A percentile compares a stretch with the other conserved stretches of the same genome.
Evolutionary conservation across 2,797 vertebrate genomes (phyloP).

Genomic region (Gallinago nigripennis): DNA sequence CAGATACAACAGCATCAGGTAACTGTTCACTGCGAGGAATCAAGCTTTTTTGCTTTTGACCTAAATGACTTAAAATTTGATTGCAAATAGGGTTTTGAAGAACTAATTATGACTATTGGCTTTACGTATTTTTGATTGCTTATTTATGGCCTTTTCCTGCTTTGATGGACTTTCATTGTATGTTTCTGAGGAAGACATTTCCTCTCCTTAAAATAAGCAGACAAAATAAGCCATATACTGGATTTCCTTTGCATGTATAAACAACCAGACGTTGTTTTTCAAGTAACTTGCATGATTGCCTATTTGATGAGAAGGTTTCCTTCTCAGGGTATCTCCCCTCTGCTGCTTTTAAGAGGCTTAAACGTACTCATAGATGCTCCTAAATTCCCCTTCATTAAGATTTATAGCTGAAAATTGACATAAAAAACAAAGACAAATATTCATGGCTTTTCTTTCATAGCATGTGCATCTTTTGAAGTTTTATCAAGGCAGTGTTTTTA

Average conservation of each 20-base stretch:
- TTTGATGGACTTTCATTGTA: neutral
- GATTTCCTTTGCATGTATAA: neutral
- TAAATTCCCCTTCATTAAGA: neutral
- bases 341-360: neutral
- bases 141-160: neutral
- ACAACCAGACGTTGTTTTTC: neutral
- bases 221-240: neutral
- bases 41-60: neutral
- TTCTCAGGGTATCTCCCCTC: neutral
- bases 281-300: neutral
- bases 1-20: constrained; percentile 99
- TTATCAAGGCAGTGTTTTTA: constrained; percentile 83
- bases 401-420: neutral
- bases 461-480: neutral
- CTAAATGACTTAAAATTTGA: neutral
- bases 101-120: neutral
- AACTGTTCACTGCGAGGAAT: constrained; percentile 77
- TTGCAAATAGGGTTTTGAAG: neutral
- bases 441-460: accelerated
- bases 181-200: neutral
- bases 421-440: neutral
- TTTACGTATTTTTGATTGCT: neutral
- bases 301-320: neutral
- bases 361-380: neutral
- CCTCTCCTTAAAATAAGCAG: neutral